Conservation (phyloP, 2,113 vertebrate genomes). For the Dolichotis patagonum region DNA sequence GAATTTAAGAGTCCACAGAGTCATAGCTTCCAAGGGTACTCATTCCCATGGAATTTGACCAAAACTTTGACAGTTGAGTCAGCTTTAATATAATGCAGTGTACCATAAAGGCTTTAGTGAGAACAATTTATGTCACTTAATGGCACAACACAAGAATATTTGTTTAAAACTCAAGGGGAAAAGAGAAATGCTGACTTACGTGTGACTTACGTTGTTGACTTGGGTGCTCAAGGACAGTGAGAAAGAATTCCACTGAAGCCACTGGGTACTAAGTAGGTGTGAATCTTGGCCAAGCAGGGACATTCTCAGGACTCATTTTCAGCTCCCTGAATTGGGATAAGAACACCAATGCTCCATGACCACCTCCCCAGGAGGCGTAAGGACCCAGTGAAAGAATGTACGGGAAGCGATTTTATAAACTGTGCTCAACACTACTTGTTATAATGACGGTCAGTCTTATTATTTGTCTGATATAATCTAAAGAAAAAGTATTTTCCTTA, state of each 20-base stretch:
- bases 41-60: background rate
- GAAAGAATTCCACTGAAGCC: background rate
- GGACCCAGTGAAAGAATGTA: background rate
- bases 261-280: background rate
- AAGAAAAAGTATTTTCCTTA: slow-evolving; percentile 25
- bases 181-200: background rate
- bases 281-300: background rate
- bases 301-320: background rate
- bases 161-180: background rate
- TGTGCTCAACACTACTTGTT: background rate
- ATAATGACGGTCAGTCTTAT: background rate
- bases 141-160: background rate
- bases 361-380: background rate
- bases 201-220: background rate
- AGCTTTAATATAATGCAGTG: background rate
- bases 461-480: slow-evolving; percentile 23
- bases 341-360: background rate
- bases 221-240: background rate
- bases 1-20: background rate
- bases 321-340: background rate
- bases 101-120: background rate
- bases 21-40: background rate
- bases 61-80: background rate
- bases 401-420: background rate
- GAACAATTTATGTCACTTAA: background rate